Conservation (phyloP, 2,888 invertebrate species). For the Trisateles emortualis region DNA sequence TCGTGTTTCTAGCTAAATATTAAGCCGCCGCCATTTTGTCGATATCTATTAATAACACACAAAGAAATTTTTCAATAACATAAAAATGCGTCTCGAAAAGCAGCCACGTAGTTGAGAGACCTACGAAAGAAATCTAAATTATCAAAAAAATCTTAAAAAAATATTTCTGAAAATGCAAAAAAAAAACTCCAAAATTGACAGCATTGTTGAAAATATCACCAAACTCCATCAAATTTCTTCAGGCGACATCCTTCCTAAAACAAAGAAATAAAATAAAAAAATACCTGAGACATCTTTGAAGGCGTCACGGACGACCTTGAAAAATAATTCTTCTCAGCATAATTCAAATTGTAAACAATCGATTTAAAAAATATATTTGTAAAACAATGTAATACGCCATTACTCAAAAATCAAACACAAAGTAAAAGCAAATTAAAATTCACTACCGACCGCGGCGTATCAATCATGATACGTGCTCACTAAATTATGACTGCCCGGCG, state of each 20-base stretch:
- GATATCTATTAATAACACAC: background rate
- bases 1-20: background rate
- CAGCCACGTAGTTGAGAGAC: background rate
- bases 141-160: background rate
- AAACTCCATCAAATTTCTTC: background rate
- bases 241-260: background rate
- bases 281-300: background rate
- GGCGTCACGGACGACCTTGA: background rate
- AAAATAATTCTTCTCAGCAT: background rate
- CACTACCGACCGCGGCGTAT: background rate
- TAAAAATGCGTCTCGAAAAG: background rate
- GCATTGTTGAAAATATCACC: background rate
- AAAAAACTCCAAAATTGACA: background rate
- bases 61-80: background rate
- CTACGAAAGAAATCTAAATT: background rate
- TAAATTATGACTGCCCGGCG: conserved; percentile 2
- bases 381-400: background rate
- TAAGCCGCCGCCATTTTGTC: background rate
- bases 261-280: background rate
- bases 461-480: conserved; percentile 2
- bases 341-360: background rate
- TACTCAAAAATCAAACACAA: background rate
- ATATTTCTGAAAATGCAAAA: background rate
- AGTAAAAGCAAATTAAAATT: background rate
- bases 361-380: background rate